Evolutionary conservation across 2,797 vertebrate species (phyloP), one percentile per base, ranked within the genome.

Genomic region (Cyclopterus lumpus): DNA sequence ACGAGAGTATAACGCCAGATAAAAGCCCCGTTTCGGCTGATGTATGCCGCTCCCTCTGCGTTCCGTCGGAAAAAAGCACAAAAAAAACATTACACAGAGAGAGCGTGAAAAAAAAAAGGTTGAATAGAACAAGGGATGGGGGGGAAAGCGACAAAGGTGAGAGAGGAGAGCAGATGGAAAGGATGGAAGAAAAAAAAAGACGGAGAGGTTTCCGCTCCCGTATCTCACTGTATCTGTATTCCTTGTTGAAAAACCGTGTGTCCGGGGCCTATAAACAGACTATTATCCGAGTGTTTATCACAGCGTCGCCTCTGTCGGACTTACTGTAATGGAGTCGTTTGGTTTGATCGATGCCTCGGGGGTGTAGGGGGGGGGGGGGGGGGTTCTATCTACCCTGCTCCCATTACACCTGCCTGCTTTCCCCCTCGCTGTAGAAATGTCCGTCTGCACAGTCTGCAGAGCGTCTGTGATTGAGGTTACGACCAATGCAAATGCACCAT

Each of bases 271-370:
- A 93, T 93, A 94, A 94, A 93, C 93, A 93, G 82, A 93, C 92
- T 92, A 92, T 93, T 93, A 94, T 94, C 90, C 92, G 34, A 82
- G 90, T 92, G 92, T 93, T 93, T 93, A 94, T 93, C 93, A 91
- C 91, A 85, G 86, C 57, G 84, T 91, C 90, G 86, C 92, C 89
- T 93, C 91, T 84, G 91, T 93, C 91, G 71, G 92, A 92, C 92
- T 93, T 93, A 94, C 92, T 93, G 93, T 93, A 94, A 94, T 94
- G 86, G 93, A 94, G 92, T 92, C 92, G 85, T 94, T 92, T 90
- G 90, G 90, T 91, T 91, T 94, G 93, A 94, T 91, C 89, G 92
- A 93, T 94, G 91, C 91, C 93, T 86, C 66, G 24, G 91, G 93
- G 87, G 32, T 63, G 26, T 28, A 24, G 91, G 92, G 87, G 36